Conservation (phyloP, 64 coral and sea anemone genomes). For the Dendrophyllia cribrosa region DNA sequence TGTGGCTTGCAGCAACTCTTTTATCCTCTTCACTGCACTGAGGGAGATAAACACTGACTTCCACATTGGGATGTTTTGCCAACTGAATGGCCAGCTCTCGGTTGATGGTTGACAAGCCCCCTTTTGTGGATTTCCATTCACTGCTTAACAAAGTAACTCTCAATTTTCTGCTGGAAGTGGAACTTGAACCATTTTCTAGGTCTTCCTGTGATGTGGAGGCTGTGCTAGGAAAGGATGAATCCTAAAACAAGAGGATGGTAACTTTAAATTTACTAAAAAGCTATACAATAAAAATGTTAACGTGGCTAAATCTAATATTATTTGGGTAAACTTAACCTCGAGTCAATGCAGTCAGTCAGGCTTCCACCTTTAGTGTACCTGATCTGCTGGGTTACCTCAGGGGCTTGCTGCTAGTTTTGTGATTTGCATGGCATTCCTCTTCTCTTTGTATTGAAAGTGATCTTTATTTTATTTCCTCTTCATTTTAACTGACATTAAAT, state of each 20-base stretch:
- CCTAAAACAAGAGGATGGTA: neutral
- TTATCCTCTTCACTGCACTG: neutral
- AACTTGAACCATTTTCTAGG: neutral
- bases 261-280: neutral
- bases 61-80: neutral
- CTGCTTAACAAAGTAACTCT: neutral
- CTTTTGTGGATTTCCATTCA: neutral
- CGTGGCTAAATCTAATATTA: too few species aligned
- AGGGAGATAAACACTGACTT: neutral
- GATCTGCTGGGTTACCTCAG: too few species aligned
- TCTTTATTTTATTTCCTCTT: too few species aligned
- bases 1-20: neutral
- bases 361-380: too few species aligned
- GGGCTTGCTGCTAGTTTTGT: too few species aligned
- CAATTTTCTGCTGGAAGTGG: neutral
- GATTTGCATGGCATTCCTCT: too few species aligned
- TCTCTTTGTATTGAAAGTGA: too few species aligned
- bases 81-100: neutral
- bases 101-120: neutral
- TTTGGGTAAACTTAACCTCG: too few species aligned
- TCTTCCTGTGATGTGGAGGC: slow-evolving; percentile 8
- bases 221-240: neutral
- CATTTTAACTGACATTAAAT: too few species aligned
- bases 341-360: too few species aligned
- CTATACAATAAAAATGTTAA: too few species aligned